A percentile compares a stretch with the other conserved stretches of the same genome.
These are phyloP conservation scores for Biston stratarius DNA, from an alignment of 2,888 invertebrate genomes.

Conservation along the genomic window DNA sequence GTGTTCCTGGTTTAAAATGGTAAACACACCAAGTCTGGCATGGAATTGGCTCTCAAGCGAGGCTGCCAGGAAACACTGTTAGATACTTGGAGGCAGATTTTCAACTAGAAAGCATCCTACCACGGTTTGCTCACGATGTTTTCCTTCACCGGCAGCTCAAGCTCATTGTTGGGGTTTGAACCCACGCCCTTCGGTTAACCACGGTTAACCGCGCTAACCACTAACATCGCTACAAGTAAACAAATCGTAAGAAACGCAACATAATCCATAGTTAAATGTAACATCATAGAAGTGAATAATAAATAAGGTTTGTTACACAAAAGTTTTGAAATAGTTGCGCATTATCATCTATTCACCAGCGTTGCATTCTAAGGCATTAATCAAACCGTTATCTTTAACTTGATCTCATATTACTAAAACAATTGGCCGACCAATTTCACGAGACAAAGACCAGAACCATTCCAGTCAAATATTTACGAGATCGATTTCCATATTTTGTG, in stretches of 20 bases:
- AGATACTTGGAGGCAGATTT: too few relatives aligned
- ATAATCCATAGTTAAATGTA: too few relatives aligned
- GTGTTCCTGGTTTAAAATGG: neutral
- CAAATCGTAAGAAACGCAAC: too few relatives aligned
- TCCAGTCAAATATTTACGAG: conserved; percentile 40
- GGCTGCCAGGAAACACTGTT: neutral
- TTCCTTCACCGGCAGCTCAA: too few relatives aligned
- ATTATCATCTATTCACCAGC: conserved; percentile 11
- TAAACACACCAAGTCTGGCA: too few relatives aligned
- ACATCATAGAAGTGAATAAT: too few relatives aligned
- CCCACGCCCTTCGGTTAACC: too few relatives aligned
- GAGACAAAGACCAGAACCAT: conserved; percentile 38
- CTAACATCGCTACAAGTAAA: too few relatives aligned
- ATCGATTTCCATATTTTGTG: conserved; percentile 40
- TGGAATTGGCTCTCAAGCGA: neutral
- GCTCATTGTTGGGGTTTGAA: too few relatives aligned
- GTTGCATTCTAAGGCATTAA: conserved; percentile 23
- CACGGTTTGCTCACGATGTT: too few relatives aligned
- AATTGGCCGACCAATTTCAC: conserved; percentile 30
- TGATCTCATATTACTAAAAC: conserved; percentile 37
- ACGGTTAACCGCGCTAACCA: too few relatives aligned
- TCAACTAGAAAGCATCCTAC: too few relatives aligned
- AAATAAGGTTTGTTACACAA: neutral
- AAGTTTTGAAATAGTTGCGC: conserved; percentile 28
- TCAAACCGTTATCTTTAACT: conserved; percentile 35